phyloP scores from a whole-genome alignment of 1,140 invertebrate species.

The Papilio machaon region DNA sequence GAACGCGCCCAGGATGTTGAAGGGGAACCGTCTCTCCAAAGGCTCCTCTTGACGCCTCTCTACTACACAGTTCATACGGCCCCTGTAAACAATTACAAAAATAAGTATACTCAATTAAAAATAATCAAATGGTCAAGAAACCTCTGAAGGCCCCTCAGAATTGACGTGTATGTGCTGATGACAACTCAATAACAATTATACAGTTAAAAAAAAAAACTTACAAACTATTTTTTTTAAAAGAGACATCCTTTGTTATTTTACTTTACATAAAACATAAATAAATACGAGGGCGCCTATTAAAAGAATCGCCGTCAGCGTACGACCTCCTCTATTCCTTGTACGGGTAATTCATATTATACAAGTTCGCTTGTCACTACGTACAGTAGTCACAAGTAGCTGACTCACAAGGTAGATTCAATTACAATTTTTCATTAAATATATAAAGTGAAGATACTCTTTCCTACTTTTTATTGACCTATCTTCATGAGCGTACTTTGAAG shows the following conservation, averaged over 20 bases:
- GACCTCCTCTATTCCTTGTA: conserved; percentile 14
- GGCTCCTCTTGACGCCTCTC: conserved; percentile 90
- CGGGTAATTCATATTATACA: background rate
- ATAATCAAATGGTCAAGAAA: background rate
- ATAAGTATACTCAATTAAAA: background rate
- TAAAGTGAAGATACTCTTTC: background rate
- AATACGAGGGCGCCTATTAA: conserved; percentile 12
- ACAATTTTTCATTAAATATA: background rate
- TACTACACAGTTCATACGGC: conserved; percentile 93
- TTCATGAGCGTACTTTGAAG: background rate
- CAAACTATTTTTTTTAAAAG: no score
- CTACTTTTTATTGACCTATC: background rate
- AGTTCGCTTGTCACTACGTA: background rate
- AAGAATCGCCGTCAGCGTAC: background rate
- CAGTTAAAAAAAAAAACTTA: background rate
- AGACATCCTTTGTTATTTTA: no score
- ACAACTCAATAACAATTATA: no score
- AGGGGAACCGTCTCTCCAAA: conserved; percentile 87
- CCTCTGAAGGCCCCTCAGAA: no score
- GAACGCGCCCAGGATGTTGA: conserved; percentile 84
- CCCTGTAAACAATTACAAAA: conserved; percentile 54
- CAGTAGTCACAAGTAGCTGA: no score
- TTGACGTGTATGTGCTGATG: no score
- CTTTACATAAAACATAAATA: conserved; percentile 12
- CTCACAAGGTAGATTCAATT: background rate